phyloP scores from a whole-genome alignment of 2,797 vertebrate species.

The Melopsittacus undulatus region DNA sequence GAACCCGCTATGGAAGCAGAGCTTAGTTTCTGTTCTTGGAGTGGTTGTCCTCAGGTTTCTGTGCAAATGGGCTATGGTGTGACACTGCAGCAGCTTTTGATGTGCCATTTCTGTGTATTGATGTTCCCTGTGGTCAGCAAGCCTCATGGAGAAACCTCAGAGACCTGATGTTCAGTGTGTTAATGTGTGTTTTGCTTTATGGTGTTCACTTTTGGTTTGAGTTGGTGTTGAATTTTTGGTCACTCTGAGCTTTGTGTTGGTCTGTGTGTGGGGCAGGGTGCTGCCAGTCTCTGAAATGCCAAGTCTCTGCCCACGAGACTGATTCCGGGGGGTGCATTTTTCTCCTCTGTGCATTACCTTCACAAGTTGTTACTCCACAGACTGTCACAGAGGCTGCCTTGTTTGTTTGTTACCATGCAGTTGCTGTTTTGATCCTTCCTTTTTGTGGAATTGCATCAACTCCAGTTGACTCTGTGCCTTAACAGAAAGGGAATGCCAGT shows the following conservation, averaged over 20 bases:
- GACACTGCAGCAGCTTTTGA: not conserved
- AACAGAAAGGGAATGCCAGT: not conserved
- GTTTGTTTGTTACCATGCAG: not conserved
- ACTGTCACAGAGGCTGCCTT: not conserved
- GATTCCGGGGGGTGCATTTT: not conserved
- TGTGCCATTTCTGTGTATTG: not conserved
- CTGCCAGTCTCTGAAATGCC: not conserved
- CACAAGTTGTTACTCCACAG: not conserved
- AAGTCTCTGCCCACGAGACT: not conserved
- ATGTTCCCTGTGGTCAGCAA: fast-evolving
- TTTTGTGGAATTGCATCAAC: constrained; percentile 2
- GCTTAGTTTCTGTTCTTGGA: not conserved
- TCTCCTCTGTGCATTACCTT: not conserved
- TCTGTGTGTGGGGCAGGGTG: fast-evolving
- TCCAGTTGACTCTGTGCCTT: not conserved
- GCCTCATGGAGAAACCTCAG: not conserved
- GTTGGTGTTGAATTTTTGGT: not conserved
- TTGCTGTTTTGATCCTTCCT: not conserved
- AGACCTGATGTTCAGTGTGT: not conserved
- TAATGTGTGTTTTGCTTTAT: not conserved
- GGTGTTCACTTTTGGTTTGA: not conserved
- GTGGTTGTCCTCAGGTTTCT: not conserved
- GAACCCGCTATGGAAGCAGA: not conserved
- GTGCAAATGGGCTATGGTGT: not conserved
- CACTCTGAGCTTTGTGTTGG: fast-evolving